A percentile compares a stretch with the other conserved stretches of the same genome.
Conservation (phyloP, 2,888 invertebrate species). For the Rhingia rostrata region DNA sequence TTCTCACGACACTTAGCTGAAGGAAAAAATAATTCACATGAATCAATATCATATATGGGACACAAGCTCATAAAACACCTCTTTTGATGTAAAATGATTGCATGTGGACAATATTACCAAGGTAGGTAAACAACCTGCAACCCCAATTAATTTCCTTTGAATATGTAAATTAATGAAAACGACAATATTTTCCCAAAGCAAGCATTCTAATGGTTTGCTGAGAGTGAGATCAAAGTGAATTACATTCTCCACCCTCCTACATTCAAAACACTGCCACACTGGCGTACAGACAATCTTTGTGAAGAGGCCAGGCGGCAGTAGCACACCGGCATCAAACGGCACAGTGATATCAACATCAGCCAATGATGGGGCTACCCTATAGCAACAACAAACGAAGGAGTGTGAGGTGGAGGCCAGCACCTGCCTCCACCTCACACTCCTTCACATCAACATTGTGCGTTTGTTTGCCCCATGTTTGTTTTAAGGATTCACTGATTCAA, state of each 20-base stretch:
- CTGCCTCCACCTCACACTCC: no score
- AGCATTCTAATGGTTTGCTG: conserved; percentile 73
- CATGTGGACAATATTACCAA: conserved; percentile 70
- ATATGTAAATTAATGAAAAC: conserved; percentile 75
- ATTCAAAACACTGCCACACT: conserved; percentile 43
- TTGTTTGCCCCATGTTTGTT: conserved; percentile 70
- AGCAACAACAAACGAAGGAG: conserved; percentile 9
- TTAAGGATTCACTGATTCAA: conserved; percentile 75
- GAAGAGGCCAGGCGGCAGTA: conserved; percentile 47
- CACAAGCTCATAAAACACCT: conserved; percentile 62
- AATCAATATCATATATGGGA: conserved; percentile 48
- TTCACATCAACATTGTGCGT: no score
- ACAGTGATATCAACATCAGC: conserved; percentile 54
- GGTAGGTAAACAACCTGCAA: conserved; percentile 73
- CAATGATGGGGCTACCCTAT: conserved; percentile 44
- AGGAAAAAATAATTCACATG: conserved; percentile 2
- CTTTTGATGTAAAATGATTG: conserved; percentile 72
- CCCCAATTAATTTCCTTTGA: conserved; percentile 75
- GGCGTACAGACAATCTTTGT: conserved; percentile 46
- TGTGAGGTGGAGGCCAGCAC: conserved; percentile 9
- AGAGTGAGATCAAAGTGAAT: conserved; percentile 74
- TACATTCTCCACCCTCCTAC: conserved; percentile 43
- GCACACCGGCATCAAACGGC: conserved; percentile 21
- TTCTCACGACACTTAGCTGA: not conserved
- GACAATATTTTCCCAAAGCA: conserved; percentile 74